Evolutionary conservation across 1,140 invertebrate species (phyloP).

Genomic region (Pseudoatta argentina): DNA sequence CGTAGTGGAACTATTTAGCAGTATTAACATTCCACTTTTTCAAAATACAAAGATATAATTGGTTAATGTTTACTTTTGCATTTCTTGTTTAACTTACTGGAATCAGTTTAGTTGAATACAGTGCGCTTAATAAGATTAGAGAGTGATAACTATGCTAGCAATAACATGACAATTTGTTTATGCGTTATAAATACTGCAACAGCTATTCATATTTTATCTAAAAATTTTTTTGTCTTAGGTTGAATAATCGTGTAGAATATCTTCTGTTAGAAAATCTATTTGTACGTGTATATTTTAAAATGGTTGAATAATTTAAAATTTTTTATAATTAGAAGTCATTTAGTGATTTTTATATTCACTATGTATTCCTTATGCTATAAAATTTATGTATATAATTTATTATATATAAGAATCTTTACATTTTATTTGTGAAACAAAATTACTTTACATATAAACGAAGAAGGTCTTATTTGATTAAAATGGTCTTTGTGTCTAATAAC

Average conservation of each 20-base stretch:
- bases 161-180: conserved; percentile 5
- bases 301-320: background rate
- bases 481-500: no score
- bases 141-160: background rate
- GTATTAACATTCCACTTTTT: background rate
- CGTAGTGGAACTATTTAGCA: background rate
- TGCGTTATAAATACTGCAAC: background rate
- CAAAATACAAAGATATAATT: background rate
- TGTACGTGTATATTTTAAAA: background rate
- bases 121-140: background rate
- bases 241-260: background rate
- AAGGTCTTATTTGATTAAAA: no score
- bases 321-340: background rate
- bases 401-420: background rate
- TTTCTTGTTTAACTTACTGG: background rate
- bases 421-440: background rate
- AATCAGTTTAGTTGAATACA: background rate
- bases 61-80: background rate
- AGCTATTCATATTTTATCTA: background rate
- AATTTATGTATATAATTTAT: conserved; percentile 2
- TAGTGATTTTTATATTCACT: background rate
- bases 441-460: background rate
- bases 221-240: conserved; percentile 7
- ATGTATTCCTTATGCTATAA: background rate
- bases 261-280: background rate